These are phyloP conservation scores for Conomelus anceps DNA, from an alignment of 2,888 invertebrate species.

Conservation along the genomic window DNA sequence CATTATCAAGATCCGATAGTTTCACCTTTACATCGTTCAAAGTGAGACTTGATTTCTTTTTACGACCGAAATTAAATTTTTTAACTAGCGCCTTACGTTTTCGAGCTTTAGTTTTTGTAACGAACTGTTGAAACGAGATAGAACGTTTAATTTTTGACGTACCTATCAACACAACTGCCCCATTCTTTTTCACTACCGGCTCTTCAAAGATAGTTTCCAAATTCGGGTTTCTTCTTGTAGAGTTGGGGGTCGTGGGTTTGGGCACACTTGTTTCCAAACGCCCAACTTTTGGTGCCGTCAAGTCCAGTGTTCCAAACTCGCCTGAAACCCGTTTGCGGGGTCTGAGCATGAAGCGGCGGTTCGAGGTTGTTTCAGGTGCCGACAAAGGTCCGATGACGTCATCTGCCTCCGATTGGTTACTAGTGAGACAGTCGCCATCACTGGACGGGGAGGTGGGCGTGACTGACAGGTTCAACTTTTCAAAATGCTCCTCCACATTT, in stretches of 20 bases:
- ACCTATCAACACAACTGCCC: neutral
- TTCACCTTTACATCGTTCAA: neutral
- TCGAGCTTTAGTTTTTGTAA: neutral
- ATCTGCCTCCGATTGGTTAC: neutral
- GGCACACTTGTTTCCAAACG: neutral
- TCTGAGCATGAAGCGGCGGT: neutral
- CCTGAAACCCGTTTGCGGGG: neutral
- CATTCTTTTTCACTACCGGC: neutral
- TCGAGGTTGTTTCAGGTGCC: neutral
- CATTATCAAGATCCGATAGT: neutral
- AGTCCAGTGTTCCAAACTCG: neutral
- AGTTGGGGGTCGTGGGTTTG: neutral
- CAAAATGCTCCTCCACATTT: neutral
- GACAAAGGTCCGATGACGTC: neutral
- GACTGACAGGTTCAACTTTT: neutral
- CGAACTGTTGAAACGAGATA: neutral
- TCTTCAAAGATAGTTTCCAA: constrained; percentile 3
- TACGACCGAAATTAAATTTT: neutral
- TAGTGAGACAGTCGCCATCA: neutral
- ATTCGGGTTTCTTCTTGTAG: neutral
- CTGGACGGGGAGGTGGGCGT: neutral
- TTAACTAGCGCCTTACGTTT: neutral
- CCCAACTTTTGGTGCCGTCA: neutral
- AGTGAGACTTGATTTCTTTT: neutral
- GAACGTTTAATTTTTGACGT: neutral